Evolutionary conservation across 2,113 vertebrate species (phyloP).

Genomic region (Phasianus colchicus): DNA sequence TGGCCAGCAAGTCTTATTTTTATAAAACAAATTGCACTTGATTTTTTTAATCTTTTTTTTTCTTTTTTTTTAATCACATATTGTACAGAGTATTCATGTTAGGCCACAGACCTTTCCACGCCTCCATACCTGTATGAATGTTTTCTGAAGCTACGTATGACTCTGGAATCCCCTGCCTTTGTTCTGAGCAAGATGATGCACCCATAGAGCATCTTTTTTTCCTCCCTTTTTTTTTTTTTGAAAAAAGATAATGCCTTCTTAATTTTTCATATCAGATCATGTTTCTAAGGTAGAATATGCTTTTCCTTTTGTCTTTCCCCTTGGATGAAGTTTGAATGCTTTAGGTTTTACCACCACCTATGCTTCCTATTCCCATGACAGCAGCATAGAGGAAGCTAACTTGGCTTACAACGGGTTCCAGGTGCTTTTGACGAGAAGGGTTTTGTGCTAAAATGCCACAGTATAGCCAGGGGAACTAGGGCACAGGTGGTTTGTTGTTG

Average conservation of each 20-base stretch:
- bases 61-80: not conserved
- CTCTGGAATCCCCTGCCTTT: fast-evolving
- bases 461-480: not conserved
- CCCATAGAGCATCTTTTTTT: not conserved
- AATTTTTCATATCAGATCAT: not conserved
- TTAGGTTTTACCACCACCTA: not conserved
- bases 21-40: not conserved
- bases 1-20: not conserved
- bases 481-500: not conserved
- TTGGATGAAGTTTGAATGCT: not conserved
- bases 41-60: not conserved
- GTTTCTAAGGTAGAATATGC: not conserved
- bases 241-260: not conserved
- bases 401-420: not conserved
- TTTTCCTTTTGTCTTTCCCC: not conserved
- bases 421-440: not conserved
- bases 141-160: not conserved
- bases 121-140: not conserved
- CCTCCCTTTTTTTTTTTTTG: fast-evolving
- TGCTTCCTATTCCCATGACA: not conserved
- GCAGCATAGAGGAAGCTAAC: not conserved
- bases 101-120: not conserved
- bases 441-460: not conserved
- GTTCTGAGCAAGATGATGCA: not conserved
- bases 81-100: not conserved